Evolutionary conservation across 1,140 invertebrate genomes (phyloP), one percentile per base, ranked within the genome.

Genomic region (Zaprionus lachaisei): DNA sequence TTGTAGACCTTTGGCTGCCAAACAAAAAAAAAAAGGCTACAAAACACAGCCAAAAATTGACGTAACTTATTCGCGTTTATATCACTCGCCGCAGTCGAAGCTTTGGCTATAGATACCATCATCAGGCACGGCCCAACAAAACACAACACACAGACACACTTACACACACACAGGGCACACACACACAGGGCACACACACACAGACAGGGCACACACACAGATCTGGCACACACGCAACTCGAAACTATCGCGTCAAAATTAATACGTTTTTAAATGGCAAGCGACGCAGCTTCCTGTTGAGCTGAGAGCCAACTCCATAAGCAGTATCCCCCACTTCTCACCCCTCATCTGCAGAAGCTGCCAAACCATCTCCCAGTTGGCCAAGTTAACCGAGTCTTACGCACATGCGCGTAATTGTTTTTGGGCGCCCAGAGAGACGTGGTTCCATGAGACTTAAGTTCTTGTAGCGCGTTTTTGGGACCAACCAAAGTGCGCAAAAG

Each of bases 261-360:
- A 89, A 89, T 89, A 89, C 84, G 85, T 89, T 89, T 89, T 89
- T 89, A 89, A 89, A 89, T 89, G 85, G 78, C 84, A 83, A 89
- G 69, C 84, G 71, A 90, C 85, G 85, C 81, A 90, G 84, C 83
- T 87, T 87, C 84, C 84, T 87, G 83, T 84, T 81, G 83, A 63
- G 76, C 47, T 47, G 41, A 47, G 41, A 47, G 37, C 37, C 37
- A 38, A 20, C 44, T 12, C 22, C 60, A 57, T 22, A 26, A 15
- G 49, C 49, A 20, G 11, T 4, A 1, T 6, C 31, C 31, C 31
- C 31, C 31, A 9, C 31, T 11, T 0, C 2, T 0, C 31, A 9
- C 9, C 3, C 31, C 2, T 6, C 4, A 14, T 15, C 24, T 56
- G 51, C 63, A 37, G 14, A 11, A 63, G 31, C 51, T 69, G 20